Percentiles rank a stretch among this genome's conserved stretches.
phyloP scores from a whole-genome alignment of 2,113 vertebrate species.

The Pampusana beccarii region DNA sequence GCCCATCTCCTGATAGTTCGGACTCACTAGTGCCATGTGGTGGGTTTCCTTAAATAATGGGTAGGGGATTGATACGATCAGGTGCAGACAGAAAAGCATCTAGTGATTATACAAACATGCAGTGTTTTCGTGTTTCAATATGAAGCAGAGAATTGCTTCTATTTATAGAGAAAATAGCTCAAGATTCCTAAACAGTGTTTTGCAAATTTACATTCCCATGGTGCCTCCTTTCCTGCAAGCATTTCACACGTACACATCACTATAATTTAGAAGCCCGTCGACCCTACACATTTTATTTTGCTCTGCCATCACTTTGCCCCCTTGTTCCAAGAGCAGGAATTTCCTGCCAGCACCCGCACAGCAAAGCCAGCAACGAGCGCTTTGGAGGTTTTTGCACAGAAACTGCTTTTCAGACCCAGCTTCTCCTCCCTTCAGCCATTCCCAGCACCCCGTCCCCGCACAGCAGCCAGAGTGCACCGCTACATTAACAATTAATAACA shows the following conservation, averaged over 20 bases:
- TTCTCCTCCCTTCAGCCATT: neutral
- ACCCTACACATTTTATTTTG: neutral
- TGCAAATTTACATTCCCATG: neutral
- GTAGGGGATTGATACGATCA: accelerated
- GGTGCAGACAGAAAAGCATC: neutral
- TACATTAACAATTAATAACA: constrained; percentile 40
- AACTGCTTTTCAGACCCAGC: neutral
- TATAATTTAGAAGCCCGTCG: neutral
- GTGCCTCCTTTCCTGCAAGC: neutral
- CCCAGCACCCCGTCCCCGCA: neutral
- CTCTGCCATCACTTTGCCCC: neutral
- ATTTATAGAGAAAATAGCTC: neutral
- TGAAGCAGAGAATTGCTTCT: neutral
- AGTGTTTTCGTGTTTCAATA: neutral
- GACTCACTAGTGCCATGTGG: no score
- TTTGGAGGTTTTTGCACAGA: neutral
- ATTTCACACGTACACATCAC: neutral
- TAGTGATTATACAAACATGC: neutral
- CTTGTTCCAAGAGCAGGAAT: neutral
- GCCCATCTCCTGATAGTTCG: neutral
- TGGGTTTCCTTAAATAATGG: neutral
- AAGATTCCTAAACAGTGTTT: neutral
- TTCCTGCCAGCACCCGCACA: neutral
- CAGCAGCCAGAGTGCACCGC: neutral
- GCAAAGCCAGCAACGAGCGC: accelerated